Base-by-base conservation (phyloP, 2,888 invertebrate genomes). In the Cantharis flavilabris region DNA sequence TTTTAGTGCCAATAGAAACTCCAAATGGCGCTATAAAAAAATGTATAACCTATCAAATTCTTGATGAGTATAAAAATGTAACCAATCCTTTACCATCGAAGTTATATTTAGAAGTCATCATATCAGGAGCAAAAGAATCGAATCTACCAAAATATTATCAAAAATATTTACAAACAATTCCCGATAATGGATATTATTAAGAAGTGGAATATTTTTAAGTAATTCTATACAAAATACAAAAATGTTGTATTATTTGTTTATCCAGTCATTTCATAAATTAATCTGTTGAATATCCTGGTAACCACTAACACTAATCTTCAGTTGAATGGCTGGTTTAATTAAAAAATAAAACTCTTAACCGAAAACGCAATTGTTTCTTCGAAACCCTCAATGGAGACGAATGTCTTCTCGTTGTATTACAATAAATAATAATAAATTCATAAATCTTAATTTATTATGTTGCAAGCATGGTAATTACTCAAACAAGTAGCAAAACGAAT, bases 401-500 rank as follows among this genome's bases (percentile, higher is more conserved):
- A 23, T 5, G 23, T 23, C 23, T 5, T 23, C 7, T 16, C 16
- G n/a, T n/a, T n/a, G n/a, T n/a, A n/a, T n/a, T n/a, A n/a, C n/a
- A n/a, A n/a, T n/a, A n/a, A n/a, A n/a, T 16, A 23, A 23, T 23
- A 23, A 23, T 23, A 16, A 16, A 16, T 23, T 23, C 23, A 23
- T 23, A 10, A 30, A 10, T 30, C 33, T 30, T 30, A 2, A 33
- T 33, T 65, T 65, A 7, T 9, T 20, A 23, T 5, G 3, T 13
- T 67, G 11, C 65, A 67, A 18, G 65, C 65, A 26, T 23, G 23
- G 23, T n/a, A 23, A 67, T 26, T 5, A n/a, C 23, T 95, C 7
- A 96, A 91, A 80, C 95, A 95, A 0, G 94, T 89, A 0, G 95
- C 94, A 83, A 91, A 96, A 0, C 92, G 93, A 86, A 94, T 91